phyloP scores from a whole-genome alignment of 1,140 invertebrate genomes.

The Drosophila nasuta region DNA sequence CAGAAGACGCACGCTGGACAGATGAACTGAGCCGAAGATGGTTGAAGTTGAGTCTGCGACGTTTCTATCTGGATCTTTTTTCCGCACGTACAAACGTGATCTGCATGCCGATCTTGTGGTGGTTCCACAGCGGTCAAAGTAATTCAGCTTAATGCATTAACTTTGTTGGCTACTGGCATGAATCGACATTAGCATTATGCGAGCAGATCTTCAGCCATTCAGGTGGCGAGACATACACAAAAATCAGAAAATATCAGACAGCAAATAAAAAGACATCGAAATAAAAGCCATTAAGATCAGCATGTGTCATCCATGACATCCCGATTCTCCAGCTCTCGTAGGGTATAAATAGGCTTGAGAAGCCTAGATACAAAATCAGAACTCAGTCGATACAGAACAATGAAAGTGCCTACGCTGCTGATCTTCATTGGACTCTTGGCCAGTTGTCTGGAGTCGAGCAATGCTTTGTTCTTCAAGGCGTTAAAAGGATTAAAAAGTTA shows the following conservation, averaged over 20 bases:
- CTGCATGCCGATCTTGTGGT: constrained; percentile 47
- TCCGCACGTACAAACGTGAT: constrained; percentile 52
- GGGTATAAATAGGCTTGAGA: constrained; percentile 72
- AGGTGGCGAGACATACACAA: constrained; percentile 29
- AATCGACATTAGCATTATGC: constrained; percentile 51
- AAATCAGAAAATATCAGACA: too few relatives aligned
- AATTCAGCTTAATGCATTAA: constrained; percentile 68
- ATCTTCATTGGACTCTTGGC: constrained; percentile 38
- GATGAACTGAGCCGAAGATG: constrained; percentile 18
- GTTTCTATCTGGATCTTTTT: constrained; percentile 31
- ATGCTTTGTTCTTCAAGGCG: constrained; percentile 60
- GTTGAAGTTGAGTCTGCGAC: background rate
- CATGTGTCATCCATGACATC: constrained; percentile 67
- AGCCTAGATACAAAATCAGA: constrained; percentile 53
- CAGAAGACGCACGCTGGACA: constrained; percentile 16
- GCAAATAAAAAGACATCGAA: constrained; percentile 31
- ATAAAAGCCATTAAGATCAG: constrained; percentile 61
- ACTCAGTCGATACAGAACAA: constrained; percentile 37
- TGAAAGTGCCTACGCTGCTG: constrained; percentile 43
- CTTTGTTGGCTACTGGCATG: constrained; percentile 20
- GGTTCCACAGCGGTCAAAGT: constrained; percentile 32
- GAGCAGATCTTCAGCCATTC: constrained; percentile 64
- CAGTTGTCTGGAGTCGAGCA: constrained; percentile 43
- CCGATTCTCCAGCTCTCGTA: constrained; percentile 13
- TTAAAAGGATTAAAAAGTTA: constrained; percentile 42